Conservation (phyloP, 2,113 vertebrate species). For the Carassius carassius region DNA sequence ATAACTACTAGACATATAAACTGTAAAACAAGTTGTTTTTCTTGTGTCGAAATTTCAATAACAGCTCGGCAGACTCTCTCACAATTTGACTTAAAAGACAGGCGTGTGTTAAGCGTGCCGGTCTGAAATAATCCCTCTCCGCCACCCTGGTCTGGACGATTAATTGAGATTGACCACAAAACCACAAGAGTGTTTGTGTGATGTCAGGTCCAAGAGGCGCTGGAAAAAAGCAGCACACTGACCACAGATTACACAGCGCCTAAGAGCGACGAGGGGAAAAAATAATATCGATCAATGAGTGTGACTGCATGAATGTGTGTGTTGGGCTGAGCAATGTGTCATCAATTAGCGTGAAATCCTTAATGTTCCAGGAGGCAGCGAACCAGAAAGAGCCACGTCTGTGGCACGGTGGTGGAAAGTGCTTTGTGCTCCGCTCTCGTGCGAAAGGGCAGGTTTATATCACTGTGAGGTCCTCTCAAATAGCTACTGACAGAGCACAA, state of each 20-base stretch:
- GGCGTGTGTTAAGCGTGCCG: slow-evolving; percentile 78
- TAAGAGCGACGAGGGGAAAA: slow-evolving; percentile 57
- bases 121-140: slow-evolving; percentile 74
- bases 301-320: slow-evolving; percentile 32
- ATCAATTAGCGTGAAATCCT: slow-evolving; percentile 58
- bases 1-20: slow-evolving; percentile 57
- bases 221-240: slow-evolving; percentile 80
- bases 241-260: slow-evolving; percentile 80
- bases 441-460: slow-evolving; percentile 47
- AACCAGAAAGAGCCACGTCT: slow-evolving; percentile 52
- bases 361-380: slow-evolving; percentile 56
- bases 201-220: slow-evolving; percentile 76
- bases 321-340: slow-evolving; percentile 60
- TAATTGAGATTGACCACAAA: slow-evolving; percentile 78
- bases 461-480: slow-evolving; percentile 54
- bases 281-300: slow-evolving; percentile 59
- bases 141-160: slow-evolving; percentile 76
- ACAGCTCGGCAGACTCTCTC: slow-evolving; percentile 48
- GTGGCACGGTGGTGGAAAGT: slow-evolving; percentile 46
- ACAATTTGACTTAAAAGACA: slow-evolving; percentile 73
- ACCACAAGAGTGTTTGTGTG: slow-evolving; percentile 81
- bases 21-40: slow-evolving; percentile 60
- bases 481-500: slow-evolving; percentile 44
- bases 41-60: slow-evolving; percentile 55
- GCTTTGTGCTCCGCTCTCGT: slow-evolving; percentile 41